phyloP scores from a whole-genome alignment of 2,113 vertebrate species.

The Apaloderma vittatum region DNA sequence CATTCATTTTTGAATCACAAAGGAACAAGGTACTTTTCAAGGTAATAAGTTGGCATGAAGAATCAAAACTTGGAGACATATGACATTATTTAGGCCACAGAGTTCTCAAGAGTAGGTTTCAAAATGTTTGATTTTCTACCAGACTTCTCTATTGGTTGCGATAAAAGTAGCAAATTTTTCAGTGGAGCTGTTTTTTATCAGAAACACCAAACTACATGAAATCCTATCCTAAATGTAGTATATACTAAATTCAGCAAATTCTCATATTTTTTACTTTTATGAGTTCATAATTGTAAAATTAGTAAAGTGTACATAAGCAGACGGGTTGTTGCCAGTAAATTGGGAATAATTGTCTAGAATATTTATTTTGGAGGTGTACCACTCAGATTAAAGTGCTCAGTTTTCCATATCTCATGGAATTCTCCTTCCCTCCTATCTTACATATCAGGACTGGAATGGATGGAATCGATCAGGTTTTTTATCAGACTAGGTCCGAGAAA shows the following conservation, averaged over 20 bases:
- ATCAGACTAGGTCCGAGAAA: neutral
- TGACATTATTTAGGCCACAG: neutral
- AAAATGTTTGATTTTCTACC: neutral
- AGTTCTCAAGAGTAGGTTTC: neutral
- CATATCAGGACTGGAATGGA: neutral
- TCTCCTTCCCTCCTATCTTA: neutral
- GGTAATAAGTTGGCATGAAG: neutral
- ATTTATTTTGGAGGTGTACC: neutral
- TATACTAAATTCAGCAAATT: neutral
- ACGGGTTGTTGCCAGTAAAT: neutral
- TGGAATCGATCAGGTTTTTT: neutral
- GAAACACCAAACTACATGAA: neutral
- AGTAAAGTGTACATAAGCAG: neutral
- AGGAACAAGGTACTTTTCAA: neutral
- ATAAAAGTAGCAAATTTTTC: neutral
- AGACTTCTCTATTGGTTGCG: neutral
- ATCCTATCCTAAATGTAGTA: neutral
- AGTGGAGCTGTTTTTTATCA: neutral
- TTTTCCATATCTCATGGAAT: neutral
- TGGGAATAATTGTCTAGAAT: fast-evolving
- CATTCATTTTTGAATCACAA: neutral
- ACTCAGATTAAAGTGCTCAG: neutral
- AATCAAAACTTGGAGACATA: neutral
- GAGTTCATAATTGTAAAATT: neutral
- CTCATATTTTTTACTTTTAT: neutral